A percentile compares a stretch with the other conserved stretches of the same genome.
These are phyloP conservation scores for Rhincodon typus DNA, from an alignment of 2,797 vertebrate species.

Conservation along the genomic window DNA sequence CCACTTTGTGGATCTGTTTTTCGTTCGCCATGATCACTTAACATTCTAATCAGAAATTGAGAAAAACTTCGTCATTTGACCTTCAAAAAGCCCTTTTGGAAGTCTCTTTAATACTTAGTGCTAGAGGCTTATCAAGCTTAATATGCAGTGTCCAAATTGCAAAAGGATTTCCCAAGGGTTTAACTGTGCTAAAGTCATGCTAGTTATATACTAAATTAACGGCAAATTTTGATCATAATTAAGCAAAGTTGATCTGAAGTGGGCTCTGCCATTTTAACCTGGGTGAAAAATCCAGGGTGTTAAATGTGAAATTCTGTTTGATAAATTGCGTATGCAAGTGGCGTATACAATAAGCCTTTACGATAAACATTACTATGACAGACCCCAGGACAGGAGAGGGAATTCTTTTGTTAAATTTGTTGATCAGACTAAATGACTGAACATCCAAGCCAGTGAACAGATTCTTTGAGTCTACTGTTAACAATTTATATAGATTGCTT, in stretches of 20 bases:
- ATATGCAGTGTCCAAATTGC: not conserved
- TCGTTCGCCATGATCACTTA: not conserved
- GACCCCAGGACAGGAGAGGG: not conserved
- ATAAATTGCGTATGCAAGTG: not conserved
- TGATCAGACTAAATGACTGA: not conserved
- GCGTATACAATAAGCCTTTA: not conserved
- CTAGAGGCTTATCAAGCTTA: not conserved
- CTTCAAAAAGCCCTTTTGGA: not conserved
- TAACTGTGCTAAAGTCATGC: not conserved
- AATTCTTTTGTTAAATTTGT: not conserved
- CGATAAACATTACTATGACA: not conserved
- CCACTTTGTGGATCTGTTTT: not conserved
- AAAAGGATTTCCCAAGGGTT: not conserved
- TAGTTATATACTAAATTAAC: not conserved
- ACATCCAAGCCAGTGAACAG: not conserved
- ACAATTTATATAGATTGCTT: not conserved
- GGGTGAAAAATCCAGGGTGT: not conserved
- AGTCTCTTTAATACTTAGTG: not conserved
- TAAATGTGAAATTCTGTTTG: not conserved
- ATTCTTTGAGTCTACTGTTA: not conserved
- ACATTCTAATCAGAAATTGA: not conserved
- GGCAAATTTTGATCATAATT: not conserved
- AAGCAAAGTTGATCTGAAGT: not conserved
- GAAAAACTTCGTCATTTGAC: slow-evolving; percentile 6
- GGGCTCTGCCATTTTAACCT: not conserved